Conservation (phyloP, 2,797 vertebrate species). For the Liasis olivaceus region DNA sequence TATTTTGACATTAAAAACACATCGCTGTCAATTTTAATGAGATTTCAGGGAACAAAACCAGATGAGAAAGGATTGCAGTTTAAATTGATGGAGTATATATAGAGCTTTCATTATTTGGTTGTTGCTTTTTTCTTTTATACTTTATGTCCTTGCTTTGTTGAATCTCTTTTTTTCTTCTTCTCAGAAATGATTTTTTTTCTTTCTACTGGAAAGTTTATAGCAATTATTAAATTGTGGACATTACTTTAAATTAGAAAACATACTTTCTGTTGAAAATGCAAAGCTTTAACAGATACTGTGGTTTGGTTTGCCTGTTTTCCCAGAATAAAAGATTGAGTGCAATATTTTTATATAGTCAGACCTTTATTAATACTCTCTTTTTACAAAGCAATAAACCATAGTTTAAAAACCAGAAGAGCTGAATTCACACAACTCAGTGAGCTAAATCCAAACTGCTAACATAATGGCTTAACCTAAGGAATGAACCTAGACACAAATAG, state of each 20-base stretch:
- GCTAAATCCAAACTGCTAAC: not conserved
- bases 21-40: conserved; percentile 28
- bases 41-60: conserved; percentile 23
- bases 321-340: not conserved
- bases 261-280: not conserved
- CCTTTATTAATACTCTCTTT: not conserved
- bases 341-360: not conserved
- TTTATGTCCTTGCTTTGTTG: conserved; percentile 1
- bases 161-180: not conserved
- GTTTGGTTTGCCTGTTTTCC: not conserved
- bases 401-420: not conserved
- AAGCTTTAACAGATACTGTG: not conserved
- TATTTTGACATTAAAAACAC: conserved; percentile 35
- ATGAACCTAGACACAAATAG: not conserved
- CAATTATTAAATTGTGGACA: not conserved
- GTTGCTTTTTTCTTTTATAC: not conserved
- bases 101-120: not conserved
- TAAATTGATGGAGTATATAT: conserved; percentile 25
- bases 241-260: not conserved
- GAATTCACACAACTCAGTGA: not conserved
- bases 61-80: conserved; percentile 29
- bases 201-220: not conserved
- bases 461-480: not conserved
- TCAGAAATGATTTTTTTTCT: not conserved
- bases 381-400: not conserved